These are phyloP conservation scores for Huso huso DNA, from an alignment of 2,797 vertebrate genomes.

Conservation along the genomic window DNA sequence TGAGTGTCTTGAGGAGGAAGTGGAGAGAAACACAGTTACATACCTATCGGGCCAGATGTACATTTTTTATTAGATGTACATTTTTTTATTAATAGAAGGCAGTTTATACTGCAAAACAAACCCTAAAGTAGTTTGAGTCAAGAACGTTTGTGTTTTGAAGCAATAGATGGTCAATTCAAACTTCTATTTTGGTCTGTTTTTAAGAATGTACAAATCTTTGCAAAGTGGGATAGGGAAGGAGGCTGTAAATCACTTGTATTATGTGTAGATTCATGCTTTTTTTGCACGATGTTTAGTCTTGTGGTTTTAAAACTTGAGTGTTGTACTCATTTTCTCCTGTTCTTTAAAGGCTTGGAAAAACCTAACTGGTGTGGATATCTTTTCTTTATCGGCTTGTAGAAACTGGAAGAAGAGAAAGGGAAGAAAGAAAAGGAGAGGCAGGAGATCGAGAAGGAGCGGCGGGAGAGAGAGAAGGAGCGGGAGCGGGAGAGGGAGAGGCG, in stretches of 20 bases:
- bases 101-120: too few species aligned
- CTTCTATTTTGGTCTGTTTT: neutral
- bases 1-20: too few species aligned
- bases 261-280: slow-evolving; percentile 32
- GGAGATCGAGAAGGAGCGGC: slow-evolving; percentile 88
- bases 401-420: slow-evolving; percentile 95
- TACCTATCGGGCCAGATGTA: too few species aligned
- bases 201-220: neutral
- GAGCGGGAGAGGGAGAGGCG: slow-evolving; percentile 79
- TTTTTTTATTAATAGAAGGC: too few species aligned
- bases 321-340: slow-evolving; percentile 30
- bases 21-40: too few species aligned
- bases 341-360: slow-evolving; percentile 11
- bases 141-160: slow-evolving; percentile 1
- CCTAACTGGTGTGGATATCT: slow-evolving; percentile 23
- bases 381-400: slow-evolving; percentile 85
- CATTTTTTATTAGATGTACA: too few species aligned
- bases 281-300: slow-evolving; percentile 32
- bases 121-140: neutral
- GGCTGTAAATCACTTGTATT: slow-evolving; percentile 59
- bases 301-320: slow-evolving; percentile 32
- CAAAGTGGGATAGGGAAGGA: slow-evolving; percentile 10
- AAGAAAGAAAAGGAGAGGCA: slow-evolving; percentile 87
- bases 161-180: neutral
- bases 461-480: slow-evolving; percentile 90